Base-by-base conservation (phyloP, 2,888 invertebrate species). In the Laothoe populi region DNA sequence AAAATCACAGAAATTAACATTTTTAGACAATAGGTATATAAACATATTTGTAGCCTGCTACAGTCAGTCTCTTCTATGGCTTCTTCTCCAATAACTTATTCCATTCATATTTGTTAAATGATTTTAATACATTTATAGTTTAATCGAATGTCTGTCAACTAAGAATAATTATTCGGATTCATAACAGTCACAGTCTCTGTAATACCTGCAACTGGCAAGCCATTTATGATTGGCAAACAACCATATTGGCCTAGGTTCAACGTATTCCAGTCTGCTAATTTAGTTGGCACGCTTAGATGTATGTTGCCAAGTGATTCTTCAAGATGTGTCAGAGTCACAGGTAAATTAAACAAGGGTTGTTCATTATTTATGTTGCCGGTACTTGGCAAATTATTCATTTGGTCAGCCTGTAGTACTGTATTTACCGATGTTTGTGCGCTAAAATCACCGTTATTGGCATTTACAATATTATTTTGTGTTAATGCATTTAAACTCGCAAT, bases 151-250 rank as follows among this genome's bases (percentile, higher is more conserved):
- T 11, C 23, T 1, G 13, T 24, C 46, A 46, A 23, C 13, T 4
- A 46, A n/a, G 13, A 23, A 13, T 35, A 53, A 53, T 35, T 53
- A 53, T 53, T 60, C 2, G 69, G 66, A 59, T 77, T 73, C 10
- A 84, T 60, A 8, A 77, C 65, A 0, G 77, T 72, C 0, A 81
- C 72, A 2, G 78, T 74, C 63, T 84, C 84, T 0, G 79, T 74
- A n/a, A 81, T 70, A 21, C 78, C 74, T 62, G 78, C 74, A 7
- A 82, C 71, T 69, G 83, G 83, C 65, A 82, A 65, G 0, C 83
- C 82, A 63, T 77, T 81, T 1, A 77, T 67, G n/a, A 78, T 66
- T 59, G 83, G 81, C 57, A 81, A 65, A 60, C 66, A 73, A 13
- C 70, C 73, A 63, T 77, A 67, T 19, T 73, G 68, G n/a, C 72